A percentile compares a stretch with the other conserved stretches of the same genome.
phyloP scores from a whole-genome alignment of 2,113 vertebrate genomes.

The Pyrgilauda ruficollis region DNA sequence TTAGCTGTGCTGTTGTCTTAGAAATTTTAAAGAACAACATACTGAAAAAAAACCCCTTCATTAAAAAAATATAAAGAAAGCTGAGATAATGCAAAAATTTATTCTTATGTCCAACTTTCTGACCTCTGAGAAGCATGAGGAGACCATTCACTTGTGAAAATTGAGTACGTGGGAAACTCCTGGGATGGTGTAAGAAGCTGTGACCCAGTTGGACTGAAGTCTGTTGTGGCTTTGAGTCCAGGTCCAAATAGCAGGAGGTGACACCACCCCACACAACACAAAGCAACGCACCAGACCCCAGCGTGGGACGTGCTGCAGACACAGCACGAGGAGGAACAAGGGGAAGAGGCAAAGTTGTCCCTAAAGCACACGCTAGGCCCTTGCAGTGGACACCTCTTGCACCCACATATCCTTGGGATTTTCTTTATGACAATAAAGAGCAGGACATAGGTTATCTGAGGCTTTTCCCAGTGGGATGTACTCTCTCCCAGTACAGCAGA shows the following conservation, averaged over 20 bases:
- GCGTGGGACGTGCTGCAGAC: background rate
- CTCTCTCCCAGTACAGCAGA: background rate
- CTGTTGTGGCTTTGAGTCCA: background rate
- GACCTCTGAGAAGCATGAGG: background rate
- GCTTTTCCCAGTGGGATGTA: background rate
- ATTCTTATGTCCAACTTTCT: background rate
- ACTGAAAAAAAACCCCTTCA: background rate
- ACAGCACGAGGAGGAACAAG: background rate
- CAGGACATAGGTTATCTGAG: background rate
- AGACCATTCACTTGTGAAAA: background rate
- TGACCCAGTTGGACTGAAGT: background rate
- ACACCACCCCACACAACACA: background rate
- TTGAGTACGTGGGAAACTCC: background rate
- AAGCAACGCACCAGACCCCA: background rate
- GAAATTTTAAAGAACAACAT: background rate
- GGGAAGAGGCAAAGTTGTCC: background rate
- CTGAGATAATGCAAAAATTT: background rate
- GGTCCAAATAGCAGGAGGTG: background rate
- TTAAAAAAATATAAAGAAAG: background rate
- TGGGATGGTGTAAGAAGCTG: rapidly evolving
- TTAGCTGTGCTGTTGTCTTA: background rate
- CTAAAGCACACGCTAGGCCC: background rate
- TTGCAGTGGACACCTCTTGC: background rate
- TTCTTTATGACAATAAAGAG: background rate
- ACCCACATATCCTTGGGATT: background rate